A percentile compares a stretch with the other conserved stretches of the same genome.
Conservation (phyloP, 2,888 invertebrate genomes). For the Zele albiditarsus region DNA sequence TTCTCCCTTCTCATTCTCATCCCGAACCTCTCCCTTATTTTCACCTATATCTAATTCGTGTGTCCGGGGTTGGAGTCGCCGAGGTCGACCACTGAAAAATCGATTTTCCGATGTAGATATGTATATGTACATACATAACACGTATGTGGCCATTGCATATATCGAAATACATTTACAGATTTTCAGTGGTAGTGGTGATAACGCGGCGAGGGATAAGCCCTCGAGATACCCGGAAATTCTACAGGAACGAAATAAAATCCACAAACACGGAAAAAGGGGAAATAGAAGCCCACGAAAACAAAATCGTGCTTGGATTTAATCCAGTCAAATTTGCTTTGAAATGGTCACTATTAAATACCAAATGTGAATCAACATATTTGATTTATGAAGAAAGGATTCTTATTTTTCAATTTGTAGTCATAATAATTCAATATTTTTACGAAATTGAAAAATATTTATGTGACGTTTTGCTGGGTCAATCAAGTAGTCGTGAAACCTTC, state of each 20-base stretch:
- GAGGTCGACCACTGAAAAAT: slow-evolving; percentile 65
- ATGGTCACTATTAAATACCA: too few relatives aligned
- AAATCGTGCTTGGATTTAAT: too few relatives aligned
- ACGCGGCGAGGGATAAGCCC: background rate
- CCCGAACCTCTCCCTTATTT: background rate
- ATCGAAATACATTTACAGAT: slow-evolving; percentile 33
- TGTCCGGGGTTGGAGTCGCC: slow-evolving; percentile 40
- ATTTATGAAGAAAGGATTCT: too few relatives aligned
- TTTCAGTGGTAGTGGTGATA: background rate
- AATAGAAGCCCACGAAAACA: slow-evolving; percentile 31
- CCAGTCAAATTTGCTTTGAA: too few relatives aligned
- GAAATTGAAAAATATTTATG: too few relatives aligned
- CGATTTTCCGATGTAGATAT: slow-evolving; percentile 66
- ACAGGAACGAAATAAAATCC: slow-evolving; percentile 17
- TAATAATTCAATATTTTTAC: too few relatives aligned
- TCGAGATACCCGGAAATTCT: background rate
- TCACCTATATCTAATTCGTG: background rate
- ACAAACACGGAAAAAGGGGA: slow-evolving; percentile 43
- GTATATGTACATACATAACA: slow-evolving; percentile 44
- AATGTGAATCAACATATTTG: too few relatives aligned
- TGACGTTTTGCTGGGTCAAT: too few relatives aligned
- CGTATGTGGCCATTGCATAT: slow-evolving; percentile 34
- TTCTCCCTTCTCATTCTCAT: background rate
- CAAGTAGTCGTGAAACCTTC: too few relatives aligned
- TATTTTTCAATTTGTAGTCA: too few relatives aligned